Evolutionary conservation across 2,797 vertebrate genomes (phyloP).

Genomic region (Vespertilio murinus): DNA sequence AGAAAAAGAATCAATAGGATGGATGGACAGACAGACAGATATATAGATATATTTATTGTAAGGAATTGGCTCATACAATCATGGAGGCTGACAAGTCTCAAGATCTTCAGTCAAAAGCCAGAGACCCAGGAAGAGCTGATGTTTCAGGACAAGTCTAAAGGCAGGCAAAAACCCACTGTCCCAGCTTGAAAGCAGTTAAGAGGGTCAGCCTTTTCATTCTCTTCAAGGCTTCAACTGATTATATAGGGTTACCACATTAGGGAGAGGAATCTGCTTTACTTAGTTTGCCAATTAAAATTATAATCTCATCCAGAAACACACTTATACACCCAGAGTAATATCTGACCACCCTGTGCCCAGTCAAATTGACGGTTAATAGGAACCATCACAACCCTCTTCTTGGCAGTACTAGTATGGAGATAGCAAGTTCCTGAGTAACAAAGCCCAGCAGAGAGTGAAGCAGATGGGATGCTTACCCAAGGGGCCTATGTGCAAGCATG

Average conservation of each 20-base stretch:
- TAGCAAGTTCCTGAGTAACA: neutral
- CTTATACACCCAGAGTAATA: neutral
- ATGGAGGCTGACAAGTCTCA: neutral
- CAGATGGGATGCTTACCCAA: neutral
- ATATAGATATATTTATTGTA: neutral
- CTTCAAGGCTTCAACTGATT: neutral
- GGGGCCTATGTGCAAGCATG: neutral
- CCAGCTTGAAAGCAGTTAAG: neutral
- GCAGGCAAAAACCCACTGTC: neutral
- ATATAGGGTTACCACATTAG: neutral
- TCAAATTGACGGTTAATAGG: neutral
- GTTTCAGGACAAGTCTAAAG: neutral
- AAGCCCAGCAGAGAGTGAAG: neutral
- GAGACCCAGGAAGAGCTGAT: neutral
- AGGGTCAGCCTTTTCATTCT: neutral
- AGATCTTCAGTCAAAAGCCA: neutral
- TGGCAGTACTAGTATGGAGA: neutral
- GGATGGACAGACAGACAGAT: neutral
- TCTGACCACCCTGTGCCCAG: neutral
- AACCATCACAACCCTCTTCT: neutral
- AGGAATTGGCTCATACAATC: neutral
- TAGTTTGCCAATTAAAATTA: neutral
- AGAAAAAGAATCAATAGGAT: neutral
- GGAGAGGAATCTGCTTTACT: neutral
- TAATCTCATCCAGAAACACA: neutral